These are phyloP conservation scores for Manis javanica DNA, from an alignment of 2,797 vertebrate species.

Conservation along the genomic window DNA sequence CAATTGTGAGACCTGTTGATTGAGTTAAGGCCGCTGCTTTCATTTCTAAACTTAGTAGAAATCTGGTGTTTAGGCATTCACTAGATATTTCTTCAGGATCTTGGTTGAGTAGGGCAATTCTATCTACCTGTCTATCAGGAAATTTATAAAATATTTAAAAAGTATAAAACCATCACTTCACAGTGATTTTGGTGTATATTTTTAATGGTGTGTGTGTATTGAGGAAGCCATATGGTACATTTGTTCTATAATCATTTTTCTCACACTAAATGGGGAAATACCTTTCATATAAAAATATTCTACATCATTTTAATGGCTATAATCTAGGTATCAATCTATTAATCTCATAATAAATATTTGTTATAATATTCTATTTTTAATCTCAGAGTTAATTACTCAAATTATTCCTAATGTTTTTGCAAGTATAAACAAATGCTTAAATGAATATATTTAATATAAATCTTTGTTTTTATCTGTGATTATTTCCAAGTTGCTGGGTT, in stretches of 20 bases:
- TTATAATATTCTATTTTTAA: neutral
- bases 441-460: conserved; percentile 26
- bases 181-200: neutral
- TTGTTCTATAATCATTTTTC: conserved; percentile 34
- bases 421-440: neutral
- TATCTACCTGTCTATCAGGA: neutral
- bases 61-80: neutral
- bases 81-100: neutral
- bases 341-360: neutral
- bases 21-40: neutral
- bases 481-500: conserved; percentile 12
- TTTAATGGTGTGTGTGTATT: neutral
- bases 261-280: neutral
- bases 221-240: neutral
- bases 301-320: conserved; percentile 8
- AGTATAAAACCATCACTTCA: neutral
- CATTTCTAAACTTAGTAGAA: conserved; percentile 43
- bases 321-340: neutral
- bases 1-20: neutral
- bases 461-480: neutral
- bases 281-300: conserved; percentile 13
- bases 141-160: neutral
- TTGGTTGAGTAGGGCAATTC: neutral
- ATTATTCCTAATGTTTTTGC: conserved; percentile 5
- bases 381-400: conserved; percentile 5